Percentiles rank a stretch among this genome's conserved stretches.
Evolutionary conservation across 1,140 invertebrate genomes (phyloP).

Genomic region (Drosophila rhopaloa): DNA sequence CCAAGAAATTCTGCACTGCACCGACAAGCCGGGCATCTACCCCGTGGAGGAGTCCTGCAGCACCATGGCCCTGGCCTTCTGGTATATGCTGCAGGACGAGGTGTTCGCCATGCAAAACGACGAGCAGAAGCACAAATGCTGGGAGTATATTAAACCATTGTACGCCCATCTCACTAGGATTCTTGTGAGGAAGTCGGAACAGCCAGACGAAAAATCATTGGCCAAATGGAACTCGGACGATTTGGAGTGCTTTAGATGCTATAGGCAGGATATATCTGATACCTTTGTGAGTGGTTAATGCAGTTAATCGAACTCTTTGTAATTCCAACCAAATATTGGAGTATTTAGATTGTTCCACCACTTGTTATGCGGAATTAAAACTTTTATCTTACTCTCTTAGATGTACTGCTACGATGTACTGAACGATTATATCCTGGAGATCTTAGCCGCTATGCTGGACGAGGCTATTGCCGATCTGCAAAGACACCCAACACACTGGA

Average conservation of each 20-base stretch:
- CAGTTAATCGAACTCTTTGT: not conserved
- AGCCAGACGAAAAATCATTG: conserved; percentile 78
- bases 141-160: conserved; percentile 78
- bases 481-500: conserved; percentile 83
- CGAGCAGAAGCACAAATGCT: conserved; percentile 71
- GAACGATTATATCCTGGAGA: conserved; percentile 88
- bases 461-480: conserved; percentile 85
- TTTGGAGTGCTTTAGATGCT: conserved; percentile 94
- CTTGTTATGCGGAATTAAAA: not conserved
- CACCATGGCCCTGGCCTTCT: conserved; percentile 94
- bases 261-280: conserved; percentile 95
- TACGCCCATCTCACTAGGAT: conserved; percentile 82
- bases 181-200: conserved; percentile 77
- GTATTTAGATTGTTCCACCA: too few relatives aligned
- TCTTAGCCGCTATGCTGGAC: conserved; percentile 87
- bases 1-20: conserved; percentile 88
- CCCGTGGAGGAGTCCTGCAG: conserved; percentile 93
- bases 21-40: conserved; percentile 91
- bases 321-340: too few relatives aligned
- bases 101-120: conserved; percentile 73
- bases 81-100: conserved; percentile 92
- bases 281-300: conserved; percentile 87
- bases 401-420: conserved; percentile 94
- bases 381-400: conserved; percentile 77
- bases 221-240: conserved; percentile 88